Evolutionary conservation across 2,113 vertebrate species (phyloP).

Genomic region (Cynoglossus semilaevis): DNA sequence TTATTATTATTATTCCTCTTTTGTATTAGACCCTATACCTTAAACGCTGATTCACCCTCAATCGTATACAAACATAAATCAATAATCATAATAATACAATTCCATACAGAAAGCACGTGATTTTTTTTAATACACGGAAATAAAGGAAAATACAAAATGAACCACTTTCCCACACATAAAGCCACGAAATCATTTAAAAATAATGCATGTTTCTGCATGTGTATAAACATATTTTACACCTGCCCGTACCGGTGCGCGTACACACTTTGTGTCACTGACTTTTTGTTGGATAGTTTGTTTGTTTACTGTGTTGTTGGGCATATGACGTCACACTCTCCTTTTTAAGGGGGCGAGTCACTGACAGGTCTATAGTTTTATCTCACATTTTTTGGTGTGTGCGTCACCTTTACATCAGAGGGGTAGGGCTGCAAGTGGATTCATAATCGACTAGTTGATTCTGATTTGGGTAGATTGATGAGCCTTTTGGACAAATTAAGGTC

Average conservation of each 20-base stretch:
- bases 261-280: slow-evolving; percentile 40
- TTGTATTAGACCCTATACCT: slow-evolving; percentile 68
- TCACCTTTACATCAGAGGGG: slow-evolving; percentile 42
- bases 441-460: no score
- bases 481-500: no score
- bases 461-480: no score
- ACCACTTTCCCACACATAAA: slow-evolving; percentile 76
- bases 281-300: slow-evolving; percentile 29
- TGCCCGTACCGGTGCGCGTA: slow-evolving; percentile 75
- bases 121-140: slow-evolving; percentile 82
- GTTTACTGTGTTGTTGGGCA: slow-evolving; percentile 7
- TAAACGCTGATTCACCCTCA: slow-evolving; percentile 83
- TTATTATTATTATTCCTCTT: slow-evolving; percentile 39
- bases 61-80: slow-evolving; percentile 82
- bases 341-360: slow-evolving; percentile 39
- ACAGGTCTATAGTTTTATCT: slow-evolving; percentile 45
- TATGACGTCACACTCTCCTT: slow-evolving; percentile 34
- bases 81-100: slow-evolving; percentile 38
- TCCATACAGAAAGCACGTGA: slow-evolving; percentile 83
- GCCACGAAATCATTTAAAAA: slow-evolving; percentile 90
- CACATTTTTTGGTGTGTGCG: slow-evolving; percentile 38
- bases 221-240: slow-evolving; percentile 97
- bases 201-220: slow-evolving; percentile 86
- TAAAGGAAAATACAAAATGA: slow-evolving; percentile 78
- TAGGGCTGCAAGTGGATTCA: no score